phyloP scores from a whole-genome alignment of 2,797 vertebrate genomes.

The Manis crassicaudata region DNA sequence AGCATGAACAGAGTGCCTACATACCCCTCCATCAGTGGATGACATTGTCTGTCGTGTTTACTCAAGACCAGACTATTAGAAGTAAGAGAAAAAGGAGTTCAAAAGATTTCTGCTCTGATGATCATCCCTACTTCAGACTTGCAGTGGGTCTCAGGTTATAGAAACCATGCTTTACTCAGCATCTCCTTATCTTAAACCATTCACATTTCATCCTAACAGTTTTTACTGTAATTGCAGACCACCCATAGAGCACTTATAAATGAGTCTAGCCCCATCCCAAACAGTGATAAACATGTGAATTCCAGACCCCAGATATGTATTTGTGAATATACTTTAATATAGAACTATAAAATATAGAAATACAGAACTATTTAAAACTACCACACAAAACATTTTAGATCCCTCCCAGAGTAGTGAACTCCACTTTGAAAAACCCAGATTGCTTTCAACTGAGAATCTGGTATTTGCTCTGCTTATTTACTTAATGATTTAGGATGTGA shows the following conservation, averaged over 20 bases:
- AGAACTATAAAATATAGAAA: background rate
- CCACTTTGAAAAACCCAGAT: background rate
- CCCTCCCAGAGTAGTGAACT: background rate
- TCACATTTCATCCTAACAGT: background rate
- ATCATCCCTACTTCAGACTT: background rate
- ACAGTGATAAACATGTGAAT: background rate
- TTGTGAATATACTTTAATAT: background rate
- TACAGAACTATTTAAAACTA: background rate
- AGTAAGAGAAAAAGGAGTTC: background rate
- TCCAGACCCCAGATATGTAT: background rate
- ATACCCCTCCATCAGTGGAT: background rate
- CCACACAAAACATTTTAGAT: background rate
- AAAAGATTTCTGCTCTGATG: background rate
- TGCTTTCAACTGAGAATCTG: background rate
- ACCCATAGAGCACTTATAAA: background rate
- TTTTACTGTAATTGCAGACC: background rate
- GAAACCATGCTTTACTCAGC: background rate
- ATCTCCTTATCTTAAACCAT: background rate
- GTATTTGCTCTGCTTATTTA: background rate
- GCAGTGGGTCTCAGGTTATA: background rate
- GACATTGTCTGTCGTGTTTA: background rate
- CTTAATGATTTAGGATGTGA: background rate
- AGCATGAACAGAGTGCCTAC: background rate
- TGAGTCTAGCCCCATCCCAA: background rate
- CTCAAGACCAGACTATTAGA: background rate